phyloP scores from a whole-genome alignment of 2,888 invertebrate genomes.

The Tineola bisselliella region DNA sequence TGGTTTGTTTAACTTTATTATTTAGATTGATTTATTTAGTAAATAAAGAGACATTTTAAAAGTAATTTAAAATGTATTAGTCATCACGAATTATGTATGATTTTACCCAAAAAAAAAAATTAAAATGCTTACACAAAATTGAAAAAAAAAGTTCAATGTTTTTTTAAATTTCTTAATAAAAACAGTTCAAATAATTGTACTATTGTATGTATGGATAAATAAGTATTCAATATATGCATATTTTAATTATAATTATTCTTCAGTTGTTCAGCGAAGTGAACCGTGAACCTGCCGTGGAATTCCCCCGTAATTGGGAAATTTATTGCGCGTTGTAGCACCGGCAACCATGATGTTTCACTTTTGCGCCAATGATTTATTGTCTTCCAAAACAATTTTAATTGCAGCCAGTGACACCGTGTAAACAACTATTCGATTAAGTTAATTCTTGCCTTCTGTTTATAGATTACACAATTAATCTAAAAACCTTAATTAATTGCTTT shows the following conservation, averaged over 20 bases:
- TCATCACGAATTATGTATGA: too few species aligned
- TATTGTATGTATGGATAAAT: neutral
- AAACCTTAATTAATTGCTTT: conserved; percentile 21
- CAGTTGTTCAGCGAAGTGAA: conserved; percentile 8
- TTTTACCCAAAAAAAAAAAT: too few species aligned
- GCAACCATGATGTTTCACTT: conserved; percentile 62
- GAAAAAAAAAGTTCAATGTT: too few species aligned
- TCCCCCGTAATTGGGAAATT: conserved; percentile 62
- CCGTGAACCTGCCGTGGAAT: conserved; percentile 21
- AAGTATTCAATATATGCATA: neutral
- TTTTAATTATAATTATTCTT: conserved; percentile 3
- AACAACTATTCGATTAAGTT: conserved; percentile 68
- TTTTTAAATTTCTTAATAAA: too few species aligned
- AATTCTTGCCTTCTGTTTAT: conserved; percentile 34
- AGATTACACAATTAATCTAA: conserved; percentile 48
- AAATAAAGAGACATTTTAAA: too few species aligned
- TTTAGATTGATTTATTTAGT: neutral
- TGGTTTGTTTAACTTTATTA: neutral
- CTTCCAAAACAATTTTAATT: conserved; percentile 66
- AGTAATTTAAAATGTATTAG: too few species aligned
- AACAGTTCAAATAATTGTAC: too few species aligned
- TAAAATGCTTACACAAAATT: too few species aligned
- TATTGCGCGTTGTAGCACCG: conserved; percentile 62
- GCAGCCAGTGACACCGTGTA: conserved; percentile 63
- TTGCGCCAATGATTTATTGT: conserved; percentile 63